Evolutionary conservation across 1,140 invertebrate species (phyloP).

Genomic region (Lepidurus apus): DNA sequence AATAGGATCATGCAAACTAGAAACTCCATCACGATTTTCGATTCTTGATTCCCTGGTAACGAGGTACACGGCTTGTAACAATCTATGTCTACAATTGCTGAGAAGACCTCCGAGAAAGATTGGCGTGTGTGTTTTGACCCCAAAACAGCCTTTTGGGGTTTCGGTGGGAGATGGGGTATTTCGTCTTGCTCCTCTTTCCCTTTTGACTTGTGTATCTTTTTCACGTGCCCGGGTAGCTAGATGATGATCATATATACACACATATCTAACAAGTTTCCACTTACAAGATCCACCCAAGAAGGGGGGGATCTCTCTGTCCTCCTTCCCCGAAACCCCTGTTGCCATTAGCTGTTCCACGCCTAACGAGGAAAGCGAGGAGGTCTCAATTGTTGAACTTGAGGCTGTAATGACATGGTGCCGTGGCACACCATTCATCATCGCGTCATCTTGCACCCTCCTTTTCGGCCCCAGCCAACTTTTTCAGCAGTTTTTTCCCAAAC

Average conservation of each 20-base stretch:
- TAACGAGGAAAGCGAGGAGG: conserved; percentile 17
- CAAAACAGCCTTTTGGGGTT: neutral
- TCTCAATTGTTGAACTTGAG: conserved; percentile 19
- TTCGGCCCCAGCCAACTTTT: neutral
- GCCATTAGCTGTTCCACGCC: conserved; percentile 15
- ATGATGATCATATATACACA: conserved; percentile 17
- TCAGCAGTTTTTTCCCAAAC: neutral
- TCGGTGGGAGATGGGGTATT: neutral
- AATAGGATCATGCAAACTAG: neutral
- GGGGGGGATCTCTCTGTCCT: neutral
- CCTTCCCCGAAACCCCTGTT: neutral
- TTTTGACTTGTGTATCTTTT: neutral
- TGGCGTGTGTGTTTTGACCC: neutral
- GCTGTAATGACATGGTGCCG: conserved; percentile 17
- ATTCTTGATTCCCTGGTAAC: too few relatives aligned
- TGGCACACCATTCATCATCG: conserved; percentile 16
- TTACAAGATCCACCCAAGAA: conserved; percentile 1
- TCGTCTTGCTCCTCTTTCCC: too few relatives aligned
- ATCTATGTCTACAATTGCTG: too few relatives aligned
- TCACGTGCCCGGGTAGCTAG: conserved; percentile 3
- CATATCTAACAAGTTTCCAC: conserved; percentile 9
- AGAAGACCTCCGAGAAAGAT: too few relatives aligned
- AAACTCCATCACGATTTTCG: neutral
- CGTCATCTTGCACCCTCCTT: conserved; percentile 17
- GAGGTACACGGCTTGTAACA: too few relatives aligned